phyloP scores from a whole-genome alignment of 2,113 vertebrate species.

The Uria aalge region DNA sequence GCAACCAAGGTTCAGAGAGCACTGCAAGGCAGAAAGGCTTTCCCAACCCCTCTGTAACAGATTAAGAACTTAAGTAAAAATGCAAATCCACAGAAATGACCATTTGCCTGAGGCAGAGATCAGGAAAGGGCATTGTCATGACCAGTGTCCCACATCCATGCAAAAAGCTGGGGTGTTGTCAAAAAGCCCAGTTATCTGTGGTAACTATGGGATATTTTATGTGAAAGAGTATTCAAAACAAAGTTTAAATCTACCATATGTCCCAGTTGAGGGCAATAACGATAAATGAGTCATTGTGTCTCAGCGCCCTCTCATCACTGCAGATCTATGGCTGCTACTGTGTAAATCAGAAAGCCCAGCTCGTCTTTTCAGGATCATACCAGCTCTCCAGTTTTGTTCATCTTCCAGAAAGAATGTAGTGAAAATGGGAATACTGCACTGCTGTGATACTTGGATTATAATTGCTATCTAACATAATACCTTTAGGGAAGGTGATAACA shows the following conservation, averaged over 20 bases:
- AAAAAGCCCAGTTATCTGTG: neutral
- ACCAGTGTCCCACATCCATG: neutral
- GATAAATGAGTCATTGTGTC: neutral
- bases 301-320: neutral
- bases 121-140: neutral
- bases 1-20: neutral
- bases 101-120: neutral
- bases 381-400: neutral
- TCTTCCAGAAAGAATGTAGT: neutral
- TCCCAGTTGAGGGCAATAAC: neutral
- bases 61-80: neutral
- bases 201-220: neutral
- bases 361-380: neutral
- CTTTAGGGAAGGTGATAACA: slow-evolving; percentile 32
- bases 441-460: neutral
- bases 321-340: neutral
- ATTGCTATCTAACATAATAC: neutral
- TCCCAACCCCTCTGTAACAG: neutral
- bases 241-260: neutral
- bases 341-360: neutral
- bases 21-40: neutral
- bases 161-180: neutral
- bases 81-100: neutral
- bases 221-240: neutral
- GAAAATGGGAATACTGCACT: neutral